Evolutionary conservation across 2,888 invertebrate genomes (phyloP).

Genomic region (Drosophila neutralis): DNA sequence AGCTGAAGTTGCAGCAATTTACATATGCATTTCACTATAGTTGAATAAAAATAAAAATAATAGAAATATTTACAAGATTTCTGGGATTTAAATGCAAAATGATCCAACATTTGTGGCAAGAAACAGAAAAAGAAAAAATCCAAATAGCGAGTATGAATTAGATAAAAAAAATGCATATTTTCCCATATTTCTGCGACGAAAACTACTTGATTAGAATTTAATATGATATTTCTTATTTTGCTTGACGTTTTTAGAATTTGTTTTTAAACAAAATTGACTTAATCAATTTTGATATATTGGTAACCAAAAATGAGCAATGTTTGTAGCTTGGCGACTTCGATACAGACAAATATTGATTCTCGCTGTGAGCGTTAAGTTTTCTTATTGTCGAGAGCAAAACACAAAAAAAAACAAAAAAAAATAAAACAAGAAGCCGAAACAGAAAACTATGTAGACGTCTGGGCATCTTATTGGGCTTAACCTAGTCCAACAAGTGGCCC

Average conservation of each 20-base stretch:
- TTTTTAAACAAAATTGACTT: not conserved
- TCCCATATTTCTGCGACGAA: not conserved
- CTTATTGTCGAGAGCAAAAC: constrained; percentile 20
- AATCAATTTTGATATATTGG: not conserved
- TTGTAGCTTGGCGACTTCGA: not conserved
- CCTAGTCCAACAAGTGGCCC: constrained; percentile 70
- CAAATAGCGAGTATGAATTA: not conserved
- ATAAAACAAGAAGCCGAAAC: constrained; percentile 6
- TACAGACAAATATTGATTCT: constrained; percentile 15
- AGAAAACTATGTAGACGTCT: constrained; percentile 55
- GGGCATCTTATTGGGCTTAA: constrained; percentile 53
- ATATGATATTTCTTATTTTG: not conserved
- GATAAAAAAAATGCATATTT: not conserved
- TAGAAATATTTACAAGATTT: not conserved
- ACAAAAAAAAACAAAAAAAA: not conserved
- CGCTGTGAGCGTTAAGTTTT: constrained; percentile 26
- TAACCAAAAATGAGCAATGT: not conserved
- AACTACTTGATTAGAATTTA: not conserved
- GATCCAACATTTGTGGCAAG: not conserved
- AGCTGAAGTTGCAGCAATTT: not conserved
- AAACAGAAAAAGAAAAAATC: not conserved
- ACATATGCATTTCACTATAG: not conserved
- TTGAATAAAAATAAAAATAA: not conserved
- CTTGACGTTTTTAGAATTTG: not conserved
- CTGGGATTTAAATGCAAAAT: not conserved